Percentiles rank a stretch among this genome's conserved stretches.
phyloP scores from a whole-genome alignment of 2,888 invertebrate species.

The Criorhina ranunculi region DNA sequence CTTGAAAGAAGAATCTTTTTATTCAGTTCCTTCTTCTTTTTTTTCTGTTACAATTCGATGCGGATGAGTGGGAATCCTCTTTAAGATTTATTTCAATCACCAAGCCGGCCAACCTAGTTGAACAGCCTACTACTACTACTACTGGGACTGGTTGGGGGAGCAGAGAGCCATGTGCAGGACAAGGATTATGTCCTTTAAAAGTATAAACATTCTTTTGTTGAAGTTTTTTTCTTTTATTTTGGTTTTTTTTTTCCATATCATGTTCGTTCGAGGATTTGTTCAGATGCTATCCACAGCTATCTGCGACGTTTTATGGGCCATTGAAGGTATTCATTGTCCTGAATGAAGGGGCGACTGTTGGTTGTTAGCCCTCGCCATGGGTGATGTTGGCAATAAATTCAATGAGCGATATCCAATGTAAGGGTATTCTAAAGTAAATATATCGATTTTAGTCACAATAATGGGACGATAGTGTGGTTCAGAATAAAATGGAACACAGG shows the following conservation, averaged over 20 bases:
- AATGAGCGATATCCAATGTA: slow-evolving; percentile 37
- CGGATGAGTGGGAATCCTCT: slow-evolving; percentile 55
- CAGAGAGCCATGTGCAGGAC: slow-evolving; percentile 16
- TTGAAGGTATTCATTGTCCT: slow-evolving; percentile 38
- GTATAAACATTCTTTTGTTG: slow-evolving; percentile 65
- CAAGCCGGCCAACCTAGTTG: slow-evolving; percentile 11
- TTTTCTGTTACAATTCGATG: slow-evolving; percentile 23
- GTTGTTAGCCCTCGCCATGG: slow-evolving; percentile 19
- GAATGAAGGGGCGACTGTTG: not conserved
- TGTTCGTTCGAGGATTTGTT: slow-evolving; percentile 48
- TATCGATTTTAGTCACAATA: slow-evolving; percentile 22
- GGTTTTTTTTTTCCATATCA: slow-evolving; percentile 24
- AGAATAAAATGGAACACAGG: not conserved
- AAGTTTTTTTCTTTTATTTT: slow-evolving; percentile 1
- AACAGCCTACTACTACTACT: slow-evolving; percentile 33
- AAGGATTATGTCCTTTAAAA: slow-evolving; percentile 67
- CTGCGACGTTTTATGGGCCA: slow-evolving; percentile 34
- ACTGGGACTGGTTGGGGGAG: not conserved
- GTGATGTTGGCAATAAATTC: slow-evolving; percentile 49
- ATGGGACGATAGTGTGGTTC: not conserved
- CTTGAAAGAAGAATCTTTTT: slow-evolving; percentile 48
- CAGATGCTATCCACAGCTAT: slow-evolving; percentile 34
- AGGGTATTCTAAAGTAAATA: slow-evolving; percentile 35
- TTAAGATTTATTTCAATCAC: slow-evolving; percentile 67
- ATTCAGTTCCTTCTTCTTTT: slow-evolving; percentile 7